Percentiles rank a stretch among this genome's conserved stretches.
Conservation (phyloP, 2,888 invertebrate genomes). For the Cybosia mesomella region DNA sequence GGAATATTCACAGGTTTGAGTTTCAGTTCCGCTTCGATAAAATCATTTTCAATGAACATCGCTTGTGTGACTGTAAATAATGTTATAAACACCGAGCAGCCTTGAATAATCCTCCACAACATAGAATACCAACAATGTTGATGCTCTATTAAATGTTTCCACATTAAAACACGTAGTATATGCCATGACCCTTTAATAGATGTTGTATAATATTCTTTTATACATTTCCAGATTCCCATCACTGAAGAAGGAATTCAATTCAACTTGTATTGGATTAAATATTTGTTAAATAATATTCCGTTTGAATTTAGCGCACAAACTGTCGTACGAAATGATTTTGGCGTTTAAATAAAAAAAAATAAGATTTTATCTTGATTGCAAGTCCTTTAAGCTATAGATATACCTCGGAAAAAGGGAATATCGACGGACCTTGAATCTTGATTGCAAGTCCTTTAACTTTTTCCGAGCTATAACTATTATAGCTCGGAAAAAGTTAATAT, state of each 20-base stretch:
- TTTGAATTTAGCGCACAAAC: slow-evolving; percentile 11
- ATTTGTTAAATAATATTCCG: not conserved
- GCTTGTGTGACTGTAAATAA: not conserved
- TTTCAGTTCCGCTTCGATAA: not conserved
- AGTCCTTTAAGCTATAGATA: not conserved
- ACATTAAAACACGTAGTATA: slow-evolving; percentile 30
- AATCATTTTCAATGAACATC: not conserved
- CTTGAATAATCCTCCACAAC: slow-evolving; percentile 26
- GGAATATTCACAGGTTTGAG: no score
- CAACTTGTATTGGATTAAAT: not conserved
- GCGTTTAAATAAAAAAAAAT: no score
- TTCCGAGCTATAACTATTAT: no score
- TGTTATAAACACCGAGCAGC: slow-evolving; percentile 27
- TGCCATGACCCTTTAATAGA: not conserved
- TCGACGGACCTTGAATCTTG: no score
- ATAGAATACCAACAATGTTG: slow-evolving; percentile 9
- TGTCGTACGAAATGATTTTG: not conserved
- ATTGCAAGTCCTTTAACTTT: no score
- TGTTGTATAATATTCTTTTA: not conserved
- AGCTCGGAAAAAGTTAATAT: no score
- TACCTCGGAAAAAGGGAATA: no score
- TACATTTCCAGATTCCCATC: not conserved
- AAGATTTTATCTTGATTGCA: not conserved
- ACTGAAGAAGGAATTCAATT: not conserved
- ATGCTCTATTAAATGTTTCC: slow-evolving; percentile 24